Conservation (phyloP, 1,140 invertebrate genomes). For the Uloborus diversus region DNA sequence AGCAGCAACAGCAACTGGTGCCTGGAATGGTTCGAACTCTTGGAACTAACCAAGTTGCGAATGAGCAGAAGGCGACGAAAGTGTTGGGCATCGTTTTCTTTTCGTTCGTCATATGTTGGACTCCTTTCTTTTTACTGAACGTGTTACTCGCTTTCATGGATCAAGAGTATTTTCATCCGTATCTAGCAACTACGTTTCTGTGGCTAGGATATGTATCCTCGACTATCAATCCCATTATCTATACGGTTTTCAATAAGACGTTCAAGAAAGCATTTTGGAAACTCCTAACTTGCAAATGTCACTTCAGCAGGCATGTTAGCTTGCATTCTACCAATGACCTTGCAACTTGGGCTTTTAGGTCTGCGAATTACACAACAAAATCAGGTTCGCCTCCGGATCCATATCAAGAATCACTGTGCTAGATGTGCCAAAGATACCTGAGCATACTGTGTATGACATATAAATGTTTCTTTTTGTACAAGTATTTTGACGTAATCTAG, state of each 20-base stretch:
- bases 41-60: constrained; percentile 59
- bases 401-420: constrained; percentile 53
- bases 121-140: constrained; percentile 91
- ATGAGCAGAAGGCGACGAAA: constrained; percentile 93
- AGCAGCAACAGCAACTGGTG: constrained; percentile 37
- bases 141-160: constrained; percentile 75
- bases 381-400: constrained; percentile 38
- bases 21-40: constrained; percentile 47
- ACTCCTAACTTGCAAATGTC: constrained; percentile 64
- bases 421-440: constrained; percentile 28
- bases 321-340: constrained; percentile 49
- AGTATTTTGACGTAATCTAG: too few relatives aligned
- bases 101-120: constrained; percentile 92
- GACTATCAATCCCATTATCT: constrained; percentile 82
- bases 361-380: constrained; percentile 44
- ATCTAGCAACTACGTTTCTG: constrained; percentile 72
- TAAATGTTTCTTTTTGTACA: too few relatives aligned
- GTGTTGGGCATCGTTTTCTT: constrained; percentile 92
- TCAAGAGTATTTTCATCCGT: constrained; percentile 75
- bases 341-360: constrained; percentile 54
- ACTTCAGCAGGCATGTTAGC: constrained; percentile 65
- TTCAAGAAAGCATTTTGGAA: constrained; percentile 87
- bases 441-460: too few relatives aligned
- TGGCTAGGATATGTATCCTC: constrained; percentile 94
- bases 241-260: constrained; percentile 91